A percentile compares a stretch with the other conserved stretches of the same genome.
These are phyloP conservation scores for Drosophila helvetica DNA, from an alignment of 2,888 invertebrate genomes.

Conservation along the genomic window DNA sequence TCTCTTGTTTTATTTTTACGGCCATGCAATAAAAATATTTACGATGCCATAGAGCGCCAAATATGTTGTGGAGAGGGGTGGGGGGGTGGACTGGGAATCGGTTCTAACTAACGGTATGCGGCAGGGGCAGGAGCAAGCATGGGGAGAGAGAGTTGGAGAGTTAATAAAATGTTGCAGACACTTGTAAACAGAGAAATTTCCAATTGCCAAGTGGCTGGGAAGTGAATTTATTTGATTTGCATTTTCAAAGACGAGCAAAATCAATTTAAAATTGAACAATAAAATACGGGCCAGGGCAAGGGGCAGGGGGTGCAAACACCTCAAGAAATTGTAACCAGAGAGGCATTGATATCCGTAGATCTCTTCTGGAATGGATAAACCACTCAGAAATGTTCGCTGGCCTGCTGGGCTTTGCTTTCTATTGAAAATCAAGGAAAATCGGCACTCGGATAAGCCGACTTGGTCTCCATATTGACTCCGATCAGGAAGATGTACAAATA, in stretches of 20 bases:
- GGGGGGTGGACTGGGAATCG: slow-evolving; percentile 15
- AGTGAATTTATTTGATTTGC: slow-evolving; percentile 15
- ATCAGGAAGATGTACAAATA: too few species aligned
- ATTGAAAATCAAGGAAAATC: too few species aligned
- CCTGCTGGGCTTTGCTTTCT: too few species aligned
- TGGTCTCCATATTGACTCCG: too few species aligned
- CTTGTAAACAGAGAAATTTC: slow-evolving; percentile 32
- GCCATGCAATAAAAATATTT: slow-evolving; percentile 71
- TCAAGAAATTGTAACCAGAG: background rate
- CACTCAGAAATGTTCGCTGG: too few species aligned
- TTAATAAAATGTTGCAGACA: slow-evolving; percentile 44
- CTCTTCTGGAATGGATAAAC: background rate
- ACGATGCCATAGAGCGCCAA: slow-evolving; percentile 69
- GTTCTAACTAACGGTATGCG: slow-evolving; percentile 39
- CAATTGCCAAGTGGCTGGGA: slow-evolving; percentile 9
- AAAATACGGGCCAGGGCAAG: background rate
- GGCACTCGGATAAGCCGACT: too few species aligned
- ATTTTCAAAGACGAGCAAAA: slow-evolving; percentile 11
- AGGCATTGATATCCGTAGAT: background rate
- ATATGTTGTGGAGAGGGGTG: slow-evolving; percentile 40
- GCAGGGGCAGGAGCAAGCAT: background rate
- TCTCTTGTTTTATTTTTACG: slow-evolving; percentile 52
- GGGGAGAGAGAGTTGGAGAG: background rate
- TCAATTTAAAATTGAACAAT: slow-evolving; percentile 23
- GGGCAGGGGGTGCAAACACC: background rate